These are phyloP conservation scores for Steinernema khuongi DNA, from an alignment of 1,140 invertebrate genomes.

Conservation along the genomic window DNA sequence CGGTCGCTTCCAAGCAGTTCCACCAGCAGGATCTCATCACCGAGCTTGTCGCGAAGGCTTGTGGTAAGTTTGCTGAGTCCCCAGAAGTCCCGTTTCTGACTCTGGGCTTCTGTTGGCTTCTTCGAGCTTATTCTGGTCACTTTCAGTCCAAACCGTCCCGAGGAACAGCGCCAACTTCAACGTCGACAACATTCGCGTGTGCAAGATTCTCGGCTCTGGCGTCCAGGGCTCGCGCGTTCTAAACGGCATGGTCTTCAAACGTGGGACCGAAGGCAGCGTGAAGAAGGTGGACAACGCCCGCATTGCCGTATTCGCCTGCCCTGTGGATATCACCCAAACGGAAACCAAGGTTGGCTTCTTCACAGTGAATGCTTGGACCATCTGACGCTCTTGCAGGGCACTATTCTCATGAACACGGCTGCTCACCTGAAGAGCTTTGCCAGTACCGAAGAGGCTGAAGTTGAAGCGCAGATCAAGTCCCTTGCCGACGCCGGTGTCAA, in stretches of 20 bases:
- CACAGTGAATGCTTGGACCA: neutral
- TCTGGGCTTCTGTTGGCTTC: too few relatives aligned
- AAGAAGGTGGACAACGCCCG: conserved; percentile 73
- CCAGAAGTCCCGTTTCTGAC: too few relatives aligned
- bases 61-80: conserved; percentile 63
- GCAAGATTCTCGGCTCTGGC: conserved; percentile 69
- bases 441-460: conserved; percentile 81
- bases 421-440: conserved; percentile 89
- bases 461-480: conserved; percentile 83
- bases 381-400: conserved; percentile 74
- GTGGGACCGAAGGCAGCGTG: conserved; percentile 84
- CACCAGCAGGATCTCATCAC: conserved; percentile 89
- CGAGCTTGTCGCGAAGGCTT: conserved; percentile 78
- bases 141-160: conserved; percentile 75
- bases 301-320: conserved; percentile 87
- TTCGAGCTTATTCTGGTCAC: conserved; percentile 29
- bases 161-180: conserved; percentile 79
- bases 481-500: conserved; percentile 83
- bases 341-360: conserved; percentile 83
- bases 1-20: conserved; percentile 96
- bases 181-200: conserved; percentile 93
- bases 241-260: conserved; percentile 94
- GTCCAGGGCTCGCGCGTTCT: conserved; percentile 70
- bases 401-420: conserved; percentile 90
- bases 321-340: conserved; percentile 90